Evolutionary conservation across 2,888 invertebrate genomes (phyloP).

Genomic region (Conus canariensis): DNA sequence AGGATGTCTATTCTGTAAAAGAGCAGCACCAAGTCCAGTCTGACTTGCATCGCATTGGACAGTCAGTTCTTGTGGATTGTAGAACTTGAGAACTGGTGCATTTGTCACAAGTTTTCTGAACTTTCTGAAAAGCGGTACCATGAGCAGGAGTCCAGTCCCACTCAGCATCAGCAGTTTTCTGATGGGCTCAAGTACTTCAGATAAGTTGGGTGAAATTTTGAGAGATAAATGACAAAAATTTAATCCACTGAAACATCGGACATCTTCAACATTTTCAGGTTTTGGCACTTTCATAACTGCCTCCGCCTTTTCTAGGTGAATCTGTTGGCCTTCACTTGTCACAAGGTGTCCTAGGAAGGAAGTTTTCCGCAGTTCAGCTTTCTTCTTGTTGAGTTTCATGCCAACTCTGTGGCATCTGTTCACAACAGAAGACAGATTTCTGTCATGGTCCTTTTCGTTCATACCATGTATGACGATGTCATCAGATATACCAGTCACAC

Average conservation of each 20-base stretch:
- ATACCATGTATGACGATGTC: constrained; percentile 53
- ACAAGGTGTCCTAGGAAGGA: not conserved
- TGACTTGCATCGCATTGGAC: constrained; percentile 51
- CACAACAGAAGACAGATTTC: constrained; percentile 42
- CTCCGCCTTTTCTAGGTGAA: constrained; percentile 47
- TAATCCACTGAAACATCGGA: constrained; percentile 46
- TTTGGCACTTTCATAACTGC: constrained; percentile 48
- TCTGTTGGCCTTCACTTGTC: constrained; percentile 40
- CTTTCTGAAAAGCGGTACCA: constrained; percentile 46
- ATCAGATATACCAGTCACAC: constrained; percentile 28
- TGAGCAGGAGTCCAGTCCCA: constrained; percentile 47
- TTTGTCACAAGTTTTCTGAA: constrained; percentile 41
- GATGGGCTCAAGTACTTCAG: constrained; percentile 42
- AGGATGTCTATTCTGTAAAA: constrained; percentile 54
- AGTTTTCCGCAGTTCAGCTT: too few relatives aligned
- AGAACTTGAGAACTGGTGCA: constrained; percentile 45
- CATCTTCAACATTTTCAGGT: constrained; percentile 47
- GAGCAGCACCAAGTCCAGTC: constrained; percentile 53
- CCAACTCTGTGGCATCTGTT: constrained; percentile 40
- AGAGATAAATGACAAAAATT: constrained; percentile 54
- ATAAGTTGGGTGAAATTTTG: constrained; percentile 47
- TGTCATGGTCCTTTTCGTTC: constrained; percentile 48
- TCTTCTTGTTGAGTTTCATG: constrained; percentile 36
- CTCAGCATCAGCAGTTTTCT: constrained; percentile 40
- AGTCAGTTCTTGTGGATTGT: constrained; percentile 40